A percentile compares a stretch with the other conserved stretches of the same genome.
Evolutionary conservation across 2,888 invertebrate genomes (phyloP).

Genomic region (Drosophila paramelanica): DNA sequence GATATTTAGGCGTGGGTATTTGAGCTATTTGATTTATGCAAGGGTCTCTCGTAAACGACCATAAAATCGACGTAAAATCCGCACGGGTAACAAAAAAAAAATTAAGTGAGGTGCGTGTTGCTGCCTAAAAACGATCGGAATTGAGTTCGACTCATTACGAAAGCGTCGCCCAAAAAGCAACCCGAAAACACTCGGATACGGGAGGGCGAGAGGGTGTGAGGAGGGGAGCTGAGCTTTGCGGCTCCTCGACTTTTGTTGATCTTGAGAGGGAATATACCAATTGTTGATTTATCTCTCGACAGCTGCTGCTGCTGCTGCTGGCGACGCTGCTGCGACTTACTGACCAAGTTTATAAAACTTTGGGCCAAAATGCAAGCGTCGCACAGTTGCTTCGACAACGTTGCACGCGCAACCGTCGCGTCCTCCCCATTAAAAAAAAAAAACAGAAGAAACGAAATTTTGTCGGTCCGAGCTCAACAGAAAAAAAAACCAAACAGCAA

Average conservation of each 20-base stretch:
- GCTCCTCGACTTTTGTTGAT: slow-evolving; percentile 60
- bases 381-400: slow-evolving; percentile 77
- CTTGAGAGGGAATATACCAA: slow-evolving; percentile 65
- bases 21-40: slow-evolving; percentile 20
- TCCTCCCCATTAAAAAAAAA: slow-evolving; percentile 18
- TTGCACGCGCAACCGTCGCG: slow-evolving; percentile 69
- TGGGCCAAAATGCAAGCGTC: slow-evolving; percentile 77
- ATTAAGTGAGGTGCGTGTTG: slow-evolving; percentile 32
- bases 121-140: slow-evolving; percentile 20
- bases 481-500: slow-evolving; percentile 21
- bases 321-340: slow-evolving; percentile 52
- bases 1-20: slow-evolving; percentile 14
- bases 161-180: slow-evolving; percentile 34
- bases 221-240: background rate
- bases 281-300: slow-evolving; percentile 77
- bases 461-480: slow-evolving; percentile 30
- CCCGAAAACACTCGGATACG: slow-evolving; percentile 20
- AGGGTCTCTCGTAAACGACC: slow-evolving; percentile 14
- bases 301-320: slow-evolving; percentile 32
- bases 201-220: background rate
- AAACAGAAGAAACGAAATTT: slow-evolving; percentile 56
- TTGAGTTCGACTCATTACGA: slow-evolving; percentile 50
- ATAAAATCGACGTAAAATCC: slow-evolving; percentile 19
- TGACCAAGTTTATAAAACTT: slow-evolving; percentile 81
- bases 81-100: slow-evolving; percentile 16